Base-by-base conservation (phyloP, 2,113 vertebrate species). In the Pholis gunnellus region DNA sequence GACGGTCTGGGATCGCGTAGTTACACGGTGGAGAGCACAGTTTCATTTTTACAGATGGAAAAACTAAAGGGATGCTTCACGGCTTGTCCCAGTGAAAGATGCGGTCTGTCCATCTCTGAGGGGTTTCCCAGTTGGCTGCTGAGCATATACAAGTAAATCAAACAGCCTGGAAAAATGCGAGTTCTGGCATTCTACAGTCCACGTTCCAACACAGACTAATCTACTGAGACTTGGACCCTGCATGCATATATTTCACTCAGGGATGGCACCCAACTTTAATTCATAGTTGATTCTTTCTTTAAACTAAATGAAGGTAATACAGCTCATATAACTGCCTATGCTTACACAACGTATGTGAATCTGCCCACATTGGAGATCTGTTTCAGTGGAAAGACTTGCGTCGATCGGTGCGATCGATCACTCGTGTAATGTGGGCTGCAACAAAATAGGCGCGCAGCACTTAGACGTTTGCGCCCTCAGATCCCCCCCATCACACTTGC, bases 11-110 rank as follows among this genome's bases (percentile, higher is more conserved):
- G 89, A 87, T 86, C 72, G 68, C 68, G 56, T 52, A 82, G 91
- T 90, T 91, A 86, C 89, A 85, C 85, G 83, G 78, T 86, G 88
- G 78, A 87, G 79, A 87, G 89, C 85, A 83, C 84, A 68, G 56
- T 79, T 85, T 88, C 71, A 77, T 89, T 89, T 85, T 75, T 84
- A 82, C 89, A 91, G 83, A 87, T 88, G 77, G 89, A 73, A 89
- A 85, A 89, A 88, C 83, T 70, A 85, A 91, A 90, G 68, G 72
- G 46, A 85, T 59, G 81, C 72, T 93, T 86, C 75, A 82, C 76
- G 81, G 72, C 83, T 75, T 79, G 78, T 91, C 86, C 87, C 88
- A 65, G 17, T 82, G 88, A 86, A 87, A 81, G 81, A 82, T 83
- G 82, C 72, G 54, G 52, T 88, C 79, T 84, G 79, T 64, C 85